Percentiles rank a stretch among this genome's conserved stretches.
Conservation (phyloP, 2,888 invertebrate genomes). For the Cordylochernes scorpioides region DNA sequence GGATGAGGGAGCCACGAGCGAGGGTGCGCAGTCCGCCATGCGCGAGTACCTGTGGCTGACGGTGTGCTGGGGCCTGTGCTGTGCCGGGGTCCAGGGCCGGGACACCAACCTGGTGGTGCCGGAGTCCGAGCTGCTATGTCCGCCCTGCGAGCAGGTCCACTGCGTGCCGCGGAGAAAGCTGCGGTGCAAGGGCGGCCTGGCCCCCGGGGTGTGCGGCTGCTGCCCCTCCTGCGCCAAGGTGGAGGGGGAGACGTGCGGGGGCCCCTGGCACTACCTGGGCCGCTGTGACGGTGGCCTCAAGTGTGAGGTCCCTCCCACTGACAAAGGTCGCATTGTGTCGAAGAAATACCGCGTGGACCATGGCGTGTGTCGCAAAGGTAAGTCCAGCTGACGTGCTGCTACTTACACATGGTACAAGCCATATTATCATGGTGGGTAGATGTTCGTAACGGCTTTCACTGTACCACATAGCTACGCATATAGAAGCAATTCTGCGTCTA, state of each 20-base stretch:
- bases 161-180: conserved; percentile 18
- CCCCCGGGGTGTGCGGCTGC: conserved; percentile 21
- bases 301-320: too few relatives aligned
- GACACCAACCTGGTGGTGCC: background rate
- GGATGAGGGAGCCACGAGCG: too few relatives aligned
- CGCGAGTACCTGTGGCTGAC: too few relatives aligned
- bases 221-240: conserved; percentile 21
- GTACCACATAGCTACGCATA: too few relatives aligned
- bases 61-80: too few relatives aligned
- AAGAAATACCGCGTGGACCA: conserved; percentile 4
- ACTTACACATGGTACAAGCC: too few relatives aligned
- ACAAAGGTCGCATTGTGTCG: too few relatives aligned
- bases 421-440: too few relatives aligned
- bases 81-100: background rate
- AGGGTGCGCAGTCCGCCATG: too few relatives aligned
- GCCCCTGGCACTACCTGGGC: conserved; percentile 20
- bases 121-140: conserved; percentile 17
- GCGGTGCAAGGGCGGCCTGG: conserved; percentile 19
- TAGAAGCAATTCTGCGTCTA: too few relatives aligned
- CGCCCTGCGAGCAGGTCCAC: conserved; percentile 21
- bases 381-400: too few relatives aligned
- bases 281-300: conserved; percentile 20
- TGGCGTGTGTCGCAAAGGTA: conserved; percentile 10
- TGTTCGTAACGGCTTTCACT: too few relatives aligned
- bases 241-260: conserved; percentile 20